Conservation (phyloP, 2,888 invertebrate genomes). For the Apantesis nais region DNA sequence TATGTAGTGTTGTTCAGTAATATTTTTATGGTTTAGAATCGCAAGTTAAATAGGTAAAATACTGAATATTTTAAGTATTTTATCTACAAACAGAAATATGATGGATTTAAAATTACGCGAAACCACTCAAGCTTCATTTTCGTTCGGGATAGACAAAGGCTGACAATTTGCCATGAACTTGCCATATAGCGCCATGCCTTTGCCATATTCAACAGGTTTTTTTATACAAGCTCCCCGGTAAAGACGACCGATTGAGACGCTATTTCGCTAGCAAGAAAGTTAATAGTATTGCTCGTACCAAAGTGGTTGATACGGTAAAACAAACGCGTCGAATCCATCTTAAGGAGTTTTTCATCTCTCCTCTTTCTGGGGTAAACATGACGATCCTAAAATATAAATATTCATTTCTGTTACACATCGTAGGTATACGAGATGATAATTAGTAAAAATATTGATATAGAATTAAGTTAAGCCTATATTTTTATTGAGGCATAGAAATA, state of each 20-base stretch:
- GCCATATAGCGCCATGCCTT: neutral
- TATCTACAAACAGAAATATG: neutral
- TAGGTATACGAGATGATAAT: neutral
- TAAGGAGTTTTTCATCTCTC: too few relatives aligned
- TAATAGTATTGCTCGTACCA: neutral
- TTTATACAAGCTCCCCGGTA: neutral
- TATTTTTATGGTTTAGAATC: neutral
- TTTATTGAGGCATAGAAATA: neutral
- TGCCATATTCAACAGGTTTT: neutral
- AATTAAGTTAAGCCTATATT: conserved; percentile 4
- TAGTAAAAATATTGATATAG: neutral
- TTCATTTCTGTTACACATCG: neutral
- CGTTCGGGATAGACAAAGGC: neutral
- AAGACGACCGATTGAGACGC: neutral
- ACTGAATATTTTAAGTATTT: neutral
- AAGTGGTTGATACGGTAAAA: neutral
- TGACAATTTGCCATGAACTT: neutral
- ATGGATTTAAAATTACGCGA: too few relatives aligned
- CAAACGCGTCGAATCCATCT: too few relatives aligned
- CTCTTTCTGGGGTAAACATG: neutral
- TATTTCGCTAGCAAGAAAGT: neutral
- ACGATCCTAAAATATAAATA: neutral
- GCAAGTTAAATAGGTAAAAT: neutral
- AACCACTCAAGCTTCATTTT: too few relatives aligned
- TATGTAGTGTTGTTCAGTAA: neutral